Evolutionary conservation across 92 coral and sea anemone species (phyloP).

Genomic region (Phenganax subtilis): DNA sequence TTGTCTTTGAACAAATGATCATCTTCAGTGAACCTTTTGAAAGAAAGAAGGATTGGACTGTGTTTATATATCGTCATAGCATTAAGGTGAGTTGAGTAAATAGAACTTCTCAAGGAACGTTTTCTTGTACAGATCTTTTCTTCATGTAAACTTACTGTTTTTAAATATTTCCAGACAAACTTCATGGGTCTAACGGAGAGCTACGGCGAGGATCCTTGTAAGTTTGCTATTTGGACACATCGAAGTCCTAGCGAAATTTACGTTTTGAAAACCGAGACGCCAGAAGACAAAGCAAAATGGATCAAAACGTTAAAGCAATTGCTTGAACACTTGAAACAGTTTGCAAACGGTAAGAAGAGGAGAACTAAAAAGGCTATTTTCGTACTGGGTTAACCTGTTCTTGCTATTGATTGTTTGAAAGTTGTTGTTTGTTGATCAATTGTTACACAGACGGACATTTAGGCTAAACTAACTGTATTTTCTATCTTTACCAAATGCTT

Average conservation of each 20-base stretch:
- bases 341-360: slow-evolving; percentile 80
- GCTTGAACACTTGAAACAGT: slow-evolving; percentile 75
- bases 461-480: neutral
- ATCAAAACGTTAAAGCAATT: slow-evolving; percentile 67
- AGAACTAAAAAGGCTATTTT: neutral
- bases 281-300: slow-evolving; percentile 86
- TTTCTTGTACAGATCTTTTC: neutral
- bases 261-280: slow-evolving; percentile 70
- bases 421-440: no score
- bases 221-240: slow-evolving; percentile 93
- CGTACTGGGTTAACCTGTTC: neutral
- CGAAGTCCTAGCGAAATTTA: slow-evolving; percentile 81
- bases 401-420: neutral
- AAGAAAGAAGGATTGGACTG: slow-evolving; percentile 92
- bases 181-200: slow-evolving; percentile 89
- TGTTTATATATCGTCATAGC: slow-evolving; percentile 91
- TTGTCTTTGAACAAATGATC: slow-evolving; percentile 89
- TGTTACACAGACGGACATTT: no score
- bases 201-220: slow-evolving; percentile 84
- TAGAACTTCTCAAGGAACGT: neutral
- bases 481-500: neutral
- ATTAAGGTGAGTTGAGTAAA: slow-evolving; percentile 58
- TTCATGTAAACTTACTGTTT: neutral
- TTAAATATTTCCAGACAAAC: slow-evolving; percentile 58
- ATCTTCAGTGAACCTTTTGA: slow-evolving; percentile 97